Evolutionary conservation across 2,888 invertebrate genomes (phyloP), one percentile per base, ranked within the genome.

Genomic region (Lacanobia oleracea): DNA sequence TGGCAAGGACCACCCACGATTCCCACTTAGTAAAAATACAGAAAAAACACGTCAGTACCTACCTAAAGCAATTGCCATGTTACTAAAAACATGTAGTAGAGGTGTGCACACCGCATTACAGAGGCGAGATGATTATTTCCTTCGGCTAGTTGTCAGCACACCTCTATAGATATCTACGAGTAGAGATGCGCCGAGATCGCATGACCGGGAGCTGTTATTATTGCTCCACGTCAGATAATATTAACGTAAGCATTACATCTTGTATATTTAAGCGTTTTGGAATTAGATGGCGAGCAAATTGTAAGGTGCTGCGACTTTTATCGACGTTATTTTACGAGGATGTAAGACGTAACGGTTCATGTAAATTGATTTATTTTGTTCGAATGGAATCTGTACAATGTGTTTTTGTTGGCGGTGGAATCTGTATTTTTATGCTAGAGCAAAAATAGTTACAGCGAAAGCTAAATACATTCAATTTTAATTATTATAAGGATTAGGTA

Each of bases 181-280:
- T n/a, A 72, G 76, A 70, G 76, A 81, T 75, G 65, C 43, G 40
- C 71, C 37, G 43, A 70, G 70, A 75, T 84, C 75, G 78, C 72
- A 83, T 85, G 83, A 65, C 86, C 75, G 62, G 85, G 72, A 84
- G 83, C 83, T 84, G 83, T 84, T 80, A 84, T 85, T 84, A 83
- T 83, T 61, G 56, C 69, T 45, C 59, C 53, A 72, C 72, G 67
- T 83, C 75, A 48, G 63, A 79, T 85, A 83, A 75, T 69, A 83
- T 83, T 80, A 66, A 70, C 56, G 83, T 57, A 62, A 75, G 74
- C 83, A 75, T 82, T 74, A 68, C 73, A 37, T 75, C 79, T 79
- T 77, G 77, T 80, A 64, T 85, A 85, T 79, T 76, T 69, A 80
- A 82, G 57, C 74, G 83, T 70, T 79, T 67, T 67, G 37, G 67